Conservation (phyloP, 2,113 vertebrate species). For the Scomber scombrus region DNA sequence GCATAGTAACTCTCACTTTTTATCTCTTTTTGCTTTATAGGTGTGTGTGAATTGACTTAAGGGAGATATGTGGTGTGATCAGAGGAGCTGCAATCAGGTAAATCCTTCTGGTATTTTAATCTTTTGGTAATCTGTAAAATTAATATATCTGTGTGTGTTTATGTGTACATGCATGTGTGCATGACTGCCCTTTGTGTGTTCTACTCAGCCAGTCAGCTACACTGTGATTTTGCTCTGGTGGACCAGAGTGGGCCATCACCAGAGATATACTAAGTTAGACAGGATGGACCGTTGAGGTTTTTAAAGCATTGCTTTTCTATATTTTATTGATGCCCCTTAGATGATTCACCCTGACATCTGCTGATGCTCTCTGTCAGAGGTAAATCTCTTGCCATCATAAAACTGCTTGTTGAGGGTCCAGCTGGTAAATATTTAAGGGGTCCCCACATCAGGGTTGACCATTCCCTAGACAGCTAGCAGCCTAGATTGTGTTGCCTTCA, state of each 20-base stretch:
- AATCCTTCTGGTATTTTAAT: neutral
- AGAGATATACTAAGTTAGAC: conserved; percentile 58
- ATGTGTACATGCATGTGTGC: conserved; percentile 10
- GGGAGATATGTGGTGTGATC: conserved; percentile 53
- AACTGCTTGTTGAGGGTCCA: conserved; percentile 59
- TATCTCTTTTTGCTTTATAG: conserved; percentile 18
- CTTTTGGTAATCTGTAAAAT: neutral
- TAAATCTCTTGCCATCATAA: conserved; percentile 64
- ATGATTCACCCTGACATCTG: conserved; percentile 76
- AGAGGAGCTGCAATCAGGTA: conserved; percentile 61
- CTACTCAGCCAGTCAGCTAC: neutral
- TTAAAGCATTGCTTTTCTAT: conserved; percentile 64
- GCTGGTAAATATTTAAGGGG: conserved; percentile 75
- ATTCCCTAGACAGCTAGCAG: conserved; percentile 23
- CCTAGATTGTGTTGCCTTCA: conserved; percentile 15
- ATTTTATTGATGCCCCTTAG: conserved; percentile 77
- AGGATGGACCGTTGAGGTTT: conserved; percentile 56
- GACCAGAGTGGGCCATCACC: conserved; percentile 32
- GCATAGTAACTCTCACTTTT: neutral
- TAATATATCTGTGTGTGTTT: neutral
- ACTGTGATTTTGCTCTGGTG: conserved; percentile 13
- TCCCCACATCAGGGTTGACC: conserved; percentile 45
- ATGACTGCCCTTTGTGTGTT: conserved; percentile 15
- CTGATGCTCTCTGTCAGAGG: conserved; percentile 69
- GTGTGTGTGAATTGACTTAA: conserved; percentile 39